phyloP scores from a whole-genome alignment of 2,888 invertebrate genomes.

The Barypeithes pellucidus region DNA sequence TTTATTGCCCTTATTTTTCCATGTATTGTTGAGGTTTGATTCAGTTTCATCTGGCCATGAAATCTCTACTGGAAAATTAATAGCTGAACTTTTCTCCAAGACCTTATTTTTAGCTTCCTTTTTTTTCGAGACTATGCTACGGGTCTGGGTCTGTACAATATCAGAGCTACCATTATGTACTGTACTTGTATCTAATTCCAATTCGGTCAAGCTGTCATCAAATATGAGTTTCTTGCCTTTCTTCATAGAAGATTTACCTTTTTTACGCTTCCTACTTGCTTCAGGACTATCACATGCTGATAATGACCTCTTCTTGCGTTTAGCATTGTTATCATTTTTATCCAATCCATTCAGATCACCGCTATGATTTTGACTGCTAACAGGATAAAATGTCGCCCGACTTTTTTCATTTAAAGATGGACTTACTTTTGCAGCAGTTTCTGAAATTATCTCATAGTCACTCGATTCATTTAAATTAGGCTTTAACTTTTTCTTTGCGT shows the following conservation, averaged over 20 bases:
- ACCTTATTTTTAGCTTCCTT: background rate
- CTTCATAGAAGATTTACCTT: background rate
- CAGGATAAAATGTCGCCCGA: background rate
- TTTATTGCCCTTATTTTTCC: background rate
- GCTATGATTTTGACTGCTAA: background rate
- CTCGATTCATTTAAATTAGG: background rate
- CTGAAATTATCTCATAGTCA: background rate
- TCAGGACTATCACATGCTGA: constrained; percentile 17
- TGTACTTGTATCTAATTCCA: background rate
- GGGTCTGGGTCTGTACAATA: background rate
- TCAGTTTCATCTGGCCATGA: background rate
- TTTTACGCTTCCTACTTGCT: background rate
- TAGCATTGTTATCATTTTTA: constrained; percentile 1
- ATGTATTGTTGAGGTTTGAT: background rate
- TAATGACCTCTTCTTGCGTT: constrained; percentile 8
- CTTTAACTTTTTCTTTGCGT: background rate
- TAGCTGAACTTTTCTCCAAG: background rate
- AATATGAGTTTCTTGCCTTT: constrained; percentile 15
- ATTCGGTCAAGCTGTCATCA: background rate
- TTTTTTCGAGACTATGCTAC: background rate
- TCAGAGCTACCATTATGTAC: background rate
- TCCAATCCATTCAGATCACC: background rate
- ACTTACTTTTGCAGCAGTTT: background rate
- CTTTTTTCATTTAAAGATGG: constrained; percentile 7
- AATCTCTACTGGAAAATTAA: background rate